phyloP scores from a whole-genome alignment of 2,113 vertebrate species.

The Grus americana region DNA sequence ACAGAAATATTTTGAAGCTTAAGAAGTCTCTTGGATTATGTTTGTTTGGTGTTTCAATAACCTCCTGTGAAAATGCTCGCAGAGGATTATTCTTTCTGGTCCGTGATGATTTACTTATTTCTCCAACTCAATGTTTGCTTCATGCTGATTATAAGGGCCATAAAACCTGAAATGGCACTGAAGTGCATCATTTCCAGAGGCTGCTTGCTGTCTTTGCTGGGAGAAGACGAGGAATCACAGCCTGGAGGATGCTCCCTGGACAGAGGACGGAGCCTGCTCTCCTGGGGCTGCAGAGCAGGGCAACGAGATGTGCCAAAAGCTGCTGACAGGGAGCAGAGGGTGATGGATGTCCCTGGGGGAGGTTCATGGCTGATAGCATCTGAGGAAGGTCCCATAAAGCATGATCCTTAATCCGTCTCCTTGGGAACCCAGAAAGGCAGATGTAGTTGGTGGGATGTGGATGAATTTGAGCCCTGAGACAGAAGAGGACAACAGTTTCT shows the following conservation, averaged over 20 bases:
- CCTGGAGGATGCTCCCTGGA: neutral
- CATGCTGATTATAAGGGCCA: neutral
- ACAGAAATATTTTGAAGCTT: neutral
- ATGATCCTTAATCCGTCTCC: neutral
- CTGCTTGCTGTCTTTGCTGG: neutral
- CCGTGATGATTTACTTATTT: neutral
- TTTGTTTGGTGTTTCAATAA: neutral
- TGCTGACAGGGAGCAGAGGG: neutral
- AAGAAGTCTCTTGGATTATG: neutral
- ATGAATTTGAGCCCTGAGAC: neutral
- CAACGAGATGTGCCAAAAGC: neutral
- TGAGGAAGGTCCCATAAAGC: neutral
- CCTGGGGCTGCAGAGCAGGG: neutral
- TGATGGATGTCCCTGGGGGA: fast-evolving
- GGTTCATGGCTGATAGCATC: neutral
- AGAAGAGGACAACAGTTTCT: fast-evolving
- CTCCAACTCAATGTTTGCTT: neutral
- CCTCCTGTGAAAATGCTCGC: neutral
- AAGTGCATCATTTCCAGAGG: neutral
- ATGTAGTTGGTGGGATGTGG: neutral
- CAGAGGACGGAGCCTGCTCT: neutral
- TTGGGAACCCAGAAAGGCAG: neutral
- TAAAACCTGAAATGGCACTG: neutral
- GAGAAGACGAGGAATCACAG: neutral
- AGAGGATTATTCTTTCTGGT: neutral